phyloP scores from a whole-genome alignment of 2,888 invertebrate genomes.

The Rhogogaster chlorosoma region DNA sequence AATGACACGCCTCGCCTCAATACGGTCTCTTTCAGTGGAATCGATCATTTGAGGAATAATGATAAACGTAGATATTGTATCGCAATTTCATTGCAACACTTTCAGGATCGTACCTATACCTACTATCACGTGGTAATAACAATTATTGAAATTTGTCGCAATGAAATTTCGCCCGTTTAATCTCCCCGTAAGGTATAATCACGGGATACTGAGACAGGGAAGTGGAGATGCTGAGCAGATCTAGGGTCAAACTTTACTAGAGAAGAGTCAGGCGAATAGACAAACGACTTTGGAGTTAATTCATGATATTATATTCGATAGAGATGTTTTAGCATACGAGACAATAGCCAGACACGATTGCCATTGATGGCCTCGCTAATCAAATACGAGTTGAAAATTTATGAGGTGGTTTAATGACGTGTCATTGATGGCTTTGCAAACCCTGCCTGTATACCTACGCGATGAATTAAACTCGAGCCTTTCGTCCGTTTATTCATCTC shows the following conservation, averaged over 20 bases:
- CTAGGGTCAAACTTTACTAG: slow-evolving; percentile 33
- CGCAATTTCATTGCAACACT: neutral
- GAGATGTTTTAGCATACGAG: slow-evolving; percentile 38
- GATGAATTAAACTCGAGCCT: neutral
- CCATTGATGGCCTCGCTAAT: slow-evolving; percentile 45
- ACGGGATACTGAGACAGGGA: neutral
- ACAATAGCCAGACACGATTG: slow-evolving; percentile 40
- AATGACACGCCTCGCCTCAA: slow-evolving; percentile 12
- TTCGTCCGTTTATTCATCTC: slow-evolving; percentile 15
- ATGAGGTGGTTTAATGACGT: slow-evolving; percentile 32
- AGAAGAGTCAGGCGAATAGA: slow-evolving; percentile 37
- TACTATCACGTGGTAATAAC: neutral
- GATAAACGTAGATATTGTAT: neutral
- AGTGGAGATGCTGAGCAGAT: neutral
- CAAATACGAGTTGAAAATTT: slow-evolving; percentile 32
- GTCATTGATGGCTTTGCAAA: slow-evolving; percentile 18
- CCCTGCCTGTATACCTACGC: neutral
- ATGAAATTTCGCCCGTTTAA: neutral
- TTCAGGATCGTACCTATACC: neutral
- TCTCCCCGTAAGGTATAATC: neutral
- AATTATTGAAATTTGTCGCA: neutral
- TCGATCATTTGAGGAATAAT: slow-evolving; percentile 6
- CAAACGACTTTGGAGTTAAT: slow-evolving; percentile 37
- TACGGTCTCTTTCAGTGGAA: neutral
- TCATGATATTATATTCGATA: slow-evolving; percentile 43